Evolutionary conservation across 1,140 invertebrate species (phyloP), one percentile per base, ranked within the genome.

Genomic region (Pachypsylla venusta): DNA sequence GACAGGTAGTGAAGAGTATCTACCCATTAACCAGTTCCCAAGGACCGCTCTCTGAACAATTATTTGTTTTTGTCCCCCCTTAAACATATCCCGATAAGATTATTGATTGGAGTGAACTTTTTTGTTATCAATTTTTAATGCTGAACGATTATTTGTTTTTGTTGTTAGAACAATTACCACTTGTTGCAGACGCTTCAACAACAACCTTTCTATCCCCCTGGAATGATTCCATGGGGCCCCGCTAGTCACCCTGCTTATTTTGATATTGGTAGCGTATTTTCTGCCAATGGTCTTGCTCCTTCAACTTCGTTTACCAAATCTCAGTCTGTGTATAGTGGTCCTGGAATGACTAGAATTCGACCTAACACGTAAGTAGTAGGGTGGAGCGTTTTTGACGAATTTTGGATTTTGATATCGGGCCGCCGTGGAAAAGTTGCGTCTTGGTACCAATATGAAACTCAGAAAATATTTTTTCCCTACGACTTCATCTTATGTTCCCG

Each of bases 231-330:
- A 58, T 81, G 79, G 79, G 73, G 74, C 58, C 67, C 76, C 14
- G 71, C 73, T 28, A 60, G 63, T 12, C 74, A 75, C 66, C 74
- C 79, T 61, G 74, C 78, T 57, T 85, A 79, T 69, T 86, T 82
- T 67, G 84, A 86, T 66, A 78, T 87, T 64, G 76, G 79, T 64
- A 75, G 76, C 67, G 78, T 87, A 53, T 85, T 85, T 70, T 77
- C 82, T 57, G 75, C 84, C 64, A 88, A 87, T 72, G 83, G 84
- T 40, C 72, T 89, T 55, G 76, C 83, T 25, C 83, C 83, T 27
- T 83, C 84, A 67, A 73, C 70, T 57, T 71, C 79, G 57, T 85
- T 78, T 69, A 68, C 62, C 27, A 68, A 68, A 62, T 66, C 64
- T 25, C 59, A 60, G 53, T 35, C 59, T 53, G 54, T 59, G 54